A percentile compares a stretch with the other conserved stretches of the same genome.
phyloP scores from a whole-genome alignment of 2,888 invertebrate species.

The Conops quadrifasciatus region DNA sequence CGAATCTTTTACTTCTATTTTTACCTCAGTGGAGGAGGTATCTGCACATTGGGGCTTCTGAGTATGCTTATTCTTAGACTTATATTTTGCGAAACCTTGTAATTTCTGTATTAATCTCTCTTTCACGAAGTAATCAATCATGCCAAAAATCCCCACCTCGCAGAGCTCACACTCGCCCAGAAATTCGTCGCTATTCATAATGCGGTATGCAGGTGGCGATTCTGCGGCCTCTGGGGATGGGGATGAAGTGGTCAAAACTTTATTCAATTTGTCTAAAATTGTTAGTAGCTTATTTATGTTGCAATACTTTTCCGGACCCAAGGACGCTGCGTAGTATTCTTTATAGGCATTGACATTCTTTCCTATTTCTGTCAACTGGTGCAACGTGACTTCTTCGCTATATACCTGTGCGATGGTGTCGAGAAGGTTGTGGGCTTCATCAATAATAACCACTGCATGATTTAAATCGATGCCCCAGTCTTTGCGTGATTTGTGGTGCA shows the following conservation, averaged over 20 bases:
- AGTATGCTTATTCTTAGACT: slow-evolving; percentile 35
- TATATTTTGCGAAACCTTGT: slow-evolving; percentile 62
- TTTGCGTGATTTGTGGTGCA: slow-evolving; percentile 80
- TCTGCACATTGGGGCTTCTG: no score
- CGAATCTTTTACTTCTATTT: background rate
- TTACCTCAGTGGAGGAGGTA: slow-evolving; percentile 24
- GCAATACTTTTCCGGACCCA: slow-evolving; percentile 83
- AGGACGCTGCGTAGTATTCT: slow-evolving; percentile 74
- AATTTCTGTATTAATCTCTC: slow-evolving; percentile 84
- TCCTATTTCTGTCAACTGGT: slow-evolving; percentile 73
- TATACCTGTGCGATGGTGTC: slow-evolving; percentile 90
- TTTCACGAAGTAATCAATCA: slow-evolving; percentile 81
- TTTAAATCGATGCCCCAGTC: slow-evolving; percentile 73
- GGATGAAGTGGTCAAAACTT: slow-evolving; percentile 60
- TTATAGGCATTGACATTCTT: slow-evolving; percentile 77
- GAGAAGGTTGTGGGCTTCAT: slow-evolving; percentile 96
- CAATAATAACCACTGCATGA: slow-evolving; percentile 84
- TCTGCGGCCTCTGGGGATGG: background rate
- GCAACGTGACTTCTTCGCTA: slow-evolving; percentile 75
- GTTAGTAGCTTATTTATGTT: slow-evolving; percentile 83
- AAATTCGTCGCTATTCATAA: slow-evolving; percentile 81
- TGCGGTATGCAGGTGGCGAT: slow-evolving; percentile 51
- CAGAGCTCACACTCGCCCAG: slow-evolving; percentile 81
- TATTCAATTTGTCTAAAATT: slow-evolving; percentile 74
- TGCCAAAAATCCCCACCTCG: slow-evolving; percentile 82